phyloP scores from a whole-genome alignment of 2,888 invertebrate genomes.

The Argyresthia albistria region DNA sequence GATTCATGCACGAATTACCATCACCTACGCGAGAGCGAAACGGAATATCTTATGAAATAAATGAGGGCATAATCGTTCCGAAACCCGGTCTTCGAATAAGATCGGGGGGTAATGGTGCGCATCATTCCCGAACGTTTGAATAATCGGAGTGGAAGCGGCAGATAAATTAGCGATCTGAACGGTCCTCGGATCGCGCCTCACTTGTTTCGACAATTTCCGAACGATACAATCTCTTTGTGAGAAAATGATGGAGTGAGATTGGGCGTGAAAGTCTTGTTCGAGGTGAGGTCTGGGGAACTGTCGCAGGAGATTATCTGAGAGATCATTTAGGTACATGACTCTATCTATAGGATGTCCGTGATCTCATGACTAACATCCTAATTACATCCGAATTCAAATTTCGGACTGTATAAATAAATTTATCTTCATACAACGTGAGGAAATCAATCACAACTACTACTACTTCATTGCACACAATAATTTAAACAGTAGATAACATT shows the following conservation, averaged over 20 bases:
- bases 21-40: not conserved
- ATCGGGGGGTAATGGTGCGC: constrained; percentile 38
- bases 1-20: not conserved
- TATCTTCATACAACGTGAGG: too few species aligned
- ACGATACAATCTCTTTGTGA: not conserved
- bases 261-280: not conserved
- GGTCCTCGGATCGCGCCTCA: not conserved
- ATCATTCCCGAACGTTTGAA: constrained; percentile 51
- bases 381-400: too few species aligned
- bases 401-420: too few species aligned
- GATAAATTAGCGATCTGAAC: constrained; percentile 39
- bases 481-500: too few species aligned
- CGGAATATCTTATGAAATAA: not conserved
- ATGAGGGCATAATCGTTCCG: not conserved
- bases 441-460: too few species aligned
- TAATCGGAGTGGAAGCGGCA: constrained; percentile 48
- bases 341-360: too few species aligned
- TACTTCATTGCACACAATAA: too few species aligned
- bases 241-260: not conserved
- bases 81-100: constrained; percentile 2
- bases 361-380: too few species aligned
- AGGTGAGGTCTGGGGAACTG: too few species aligned
- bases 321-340: too few species aligned
- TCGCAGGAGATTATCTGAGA: too few species aligned
- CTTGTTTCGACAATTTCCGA: too few species aligned